Conservation (phyloP, 2,888 invertebrate genomes). For the Drosophila differens region DNA sequence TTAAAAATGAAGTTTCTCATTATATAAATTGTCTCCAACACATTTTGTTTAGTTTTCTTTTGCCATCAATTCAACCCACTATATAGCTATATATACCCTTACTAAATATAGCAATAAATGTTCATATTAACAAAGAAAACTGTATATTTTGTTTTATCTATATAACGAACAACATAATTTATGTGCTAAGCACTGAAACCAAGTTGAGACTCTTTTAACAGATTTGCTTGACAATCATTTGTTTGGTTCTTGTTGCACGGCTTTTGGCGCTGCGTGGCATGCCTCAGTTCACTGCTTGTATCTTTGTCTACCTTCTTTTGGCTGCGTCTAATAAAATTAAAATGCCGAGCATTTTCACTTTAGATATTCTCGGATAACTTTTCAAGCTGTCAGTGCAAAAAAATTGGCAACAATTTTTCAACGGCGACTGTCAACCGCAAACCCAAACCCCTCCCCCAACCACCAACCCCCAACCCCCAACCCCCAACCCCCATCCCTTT, state of each 20-base stretch:
- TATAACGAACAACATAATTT: too few relatives aligned
- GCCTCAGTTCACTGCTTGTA: constrained; percentile 1
- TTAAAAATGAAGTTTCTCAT: too few relatives aligned
- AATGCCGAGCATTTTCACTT: constrained; percentile 74
- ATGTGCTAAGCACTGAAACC: neutral
- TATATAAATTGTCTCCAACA: too few relatives aligned
- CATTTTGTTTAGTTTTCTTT: too few relatives aligned
- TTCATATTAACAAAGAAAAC: neutral
- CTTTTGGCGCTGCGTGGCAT: constrained; percentile 20
- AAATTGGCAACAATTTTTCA: constrained; percentile 79
- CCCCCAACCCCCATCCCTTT: constrained; percentile 10
- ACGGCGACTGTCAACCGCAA: constrained; percentile 75
- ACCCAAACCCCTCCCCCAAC: constrained; percentile 16
- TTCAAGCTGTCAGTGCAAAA: constrained; percentile 59
- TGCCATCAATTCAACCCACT: too few relatives aligned
- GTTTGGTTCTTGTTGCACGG: constrained; percentile 50
- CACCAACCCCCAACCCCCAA: constrained; percentile 7
- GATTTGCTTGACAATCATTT: constrained; percentile 34
- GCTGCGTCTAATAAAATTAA: constrained; percentile 68
- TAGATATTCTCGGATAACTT: constrained; percentile 45
- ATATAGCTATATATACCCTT: too few relatives aligned
- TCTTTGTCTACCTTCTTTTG: constrained; percentile 32
- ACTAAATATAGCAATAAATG: neutral
- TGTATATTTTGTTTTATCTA: too few relatives aligned
- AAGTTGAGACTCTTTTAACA: neutral